Conservation (phyloP, 2,113 vertebrate species). For the Otis tarda region DNA sequence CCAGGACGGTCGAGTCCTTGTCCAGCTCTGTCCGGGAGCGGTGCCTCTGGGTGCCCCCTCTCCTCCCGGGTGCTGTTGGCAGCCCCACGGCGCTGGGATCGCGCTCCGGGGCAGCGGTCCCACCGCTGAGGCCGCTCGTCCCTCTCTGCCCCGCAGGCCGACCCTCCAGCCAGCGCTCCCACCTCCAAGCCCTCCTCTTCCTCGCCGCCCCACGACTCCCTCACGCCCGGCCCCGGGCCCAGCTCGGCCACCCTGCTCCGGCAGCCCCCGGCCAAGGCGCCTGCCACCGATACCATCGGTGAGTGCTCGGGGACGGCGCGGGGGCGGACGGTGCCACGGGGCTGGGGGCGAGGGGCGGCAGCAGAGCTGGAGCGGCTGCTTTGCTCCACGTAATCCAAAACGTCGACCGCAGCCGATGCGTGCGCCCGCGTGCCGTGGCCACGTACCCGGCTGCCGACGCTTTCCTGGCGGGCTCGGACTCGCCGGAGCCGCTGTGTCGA, state of each 20-base stretch:
- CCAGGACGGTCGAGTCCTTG: accelerated
- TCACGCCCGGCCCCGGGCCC: slow-evolving; percentile 79
- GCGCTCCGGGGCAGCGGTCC: accelerated
- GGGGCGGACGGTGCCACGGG: not conserved
- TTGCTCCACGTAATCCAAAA: not conserved
- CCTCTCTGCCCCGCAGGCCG: slow-evolving; percentile 10
- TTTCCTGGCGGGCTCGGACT: not conserved
- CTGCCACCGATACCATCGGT: slow-evolving; percentile 80
- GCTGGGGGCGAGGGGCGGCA: not conserved
- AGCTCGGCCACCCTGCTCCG: slow-evolving; percentile 79
- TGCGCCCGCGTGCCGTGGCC: not conserved
- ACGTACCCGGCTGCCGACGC: accelerated
- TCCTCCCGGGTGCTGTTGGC: accelerated
- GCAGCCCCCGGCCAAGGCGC: slow-evolving; percentile 76
- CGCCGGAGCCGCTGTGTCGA: accelerated
- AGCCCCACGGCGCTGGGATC: not conserved
- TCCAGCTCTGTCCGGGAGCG: not conserved
- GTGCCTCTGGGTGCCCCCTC: not conserved
- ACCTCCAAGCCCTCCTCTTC: slow-evolving; percentile 79
- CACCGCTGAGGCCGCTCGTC: not conserved
- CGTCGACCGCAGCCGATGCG: accelerated
- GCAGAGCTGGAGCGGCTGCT: not conserved
- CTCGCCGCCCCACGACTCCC: slow-evolving; percentile 78
- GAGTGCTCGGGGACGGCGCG: not conserved
- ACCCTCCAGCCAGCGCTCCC: slow-evolving; percentile 55